These are phyloP conservation scores for Listronotus bonariensis DNA, from an alignment of 1,140 invertebrate genomes.

Conservation along the genomic window DNA sequence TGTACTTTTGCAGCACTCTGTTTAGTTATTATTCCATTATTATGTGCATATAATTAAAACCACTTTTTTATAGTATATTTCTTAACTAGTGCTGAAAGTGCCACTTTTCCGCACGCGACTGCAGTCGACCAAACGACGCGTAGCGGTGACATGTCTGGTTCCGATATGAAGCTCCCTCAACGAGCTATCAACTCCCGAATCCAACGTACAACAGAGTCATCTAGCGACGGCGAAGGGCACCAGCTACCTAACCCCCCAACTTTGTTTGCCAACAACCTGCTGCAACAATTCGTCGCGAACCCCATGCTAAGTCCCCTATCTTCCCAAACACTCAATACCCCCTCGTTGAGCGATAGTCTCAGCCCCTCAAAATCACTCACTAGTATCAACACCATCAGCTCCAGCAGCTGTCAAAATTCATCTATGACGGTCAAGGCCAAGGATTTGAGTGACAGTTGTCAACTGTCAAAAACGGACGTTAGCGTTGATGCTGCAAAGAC, in stretches of 20 bases:
- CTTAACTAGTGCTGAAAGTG: too few species aligned
- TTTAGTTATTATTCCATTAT: too few species aligned
- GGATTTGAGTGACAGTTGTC: background rate
- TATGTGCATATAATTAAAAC: too few species aligned
- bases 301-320: constrained; percentile 45
- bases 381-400: constrained; percentile 4
- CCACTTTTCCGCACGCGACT: too few species aligned
- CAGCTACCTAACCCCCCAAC: constrained; percentile 49
- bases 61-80: too few species aligned
- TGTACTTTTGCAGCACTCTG: too few species aligned
- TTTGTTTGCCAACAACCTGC: constrained; percentile 55
- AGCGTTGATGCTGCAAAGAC: constrained; percentile 58
- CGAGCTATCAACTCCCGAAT: constrained; percentile 72
- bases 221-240: constrained; percentile 63
- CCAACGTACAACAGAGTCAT: constrained; percentile 65
- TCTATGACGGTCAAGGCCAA: background rate
- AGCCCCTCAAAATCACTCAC: constrained; percentile 12
- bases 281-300: constrained; percentile 69
- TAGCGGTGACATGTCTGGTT: constrained; percentile 63
- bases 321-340: background rate
- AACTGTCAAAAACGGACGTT: background rate
- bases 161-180: constrained; percentile 71
- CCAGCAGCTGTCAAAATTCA: constrained; percentile 5
- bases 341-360: constrained; percentile 21
- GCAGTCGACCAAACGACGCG: too few species aligned